Evolutionary conservation across 2,888 invertebrate species (phyloP).

Genomic region (Melipona beecheii): DNA sequence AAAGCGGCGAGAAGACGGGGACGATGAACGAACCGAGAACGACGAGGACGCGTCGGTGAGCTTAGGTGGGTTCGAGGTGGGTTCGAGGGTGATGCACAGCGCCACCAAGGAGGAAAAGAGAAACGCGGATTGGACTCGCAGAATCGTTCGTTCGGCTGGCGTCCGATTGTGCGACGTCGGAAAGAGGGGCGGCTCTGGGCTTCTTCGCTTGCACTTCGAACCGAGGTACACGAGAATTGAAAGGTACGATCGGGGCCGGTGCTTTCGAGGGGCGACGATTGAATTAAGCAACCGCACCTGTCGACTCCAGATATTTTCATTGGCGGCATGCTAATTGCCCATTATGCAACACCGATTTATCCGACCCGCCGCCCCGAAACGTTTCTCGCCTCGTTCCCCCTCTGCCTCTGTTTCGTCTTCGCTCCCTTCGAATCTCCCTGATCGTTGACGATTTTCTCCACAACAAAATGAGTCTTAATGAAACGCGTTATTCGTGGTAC

Average conservation of each 20-base stretch:
- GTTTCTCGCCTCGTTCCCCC: background rate
- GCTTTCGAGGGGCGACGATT: conserved; percentile 70
- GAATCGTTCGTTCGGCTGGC: conserved; percentile 31
- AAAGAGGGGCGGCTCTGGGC: background rate
- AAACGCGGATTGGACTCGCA: conserved; percentile 48
- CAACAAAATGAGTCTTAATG: too few relatives aligned
- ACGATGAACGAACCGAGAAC: conserved; percentile 9
- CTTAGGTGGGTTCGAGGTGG: background rate
- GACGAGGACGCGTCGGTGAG: background rate
- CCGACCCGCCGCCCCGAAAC: conserved; percentile 32
- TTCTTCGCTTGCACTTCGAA: background rate
- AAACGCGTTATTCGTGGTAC: too few relatives aligned
- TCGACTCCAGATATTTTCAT: conserved; percentile 76
- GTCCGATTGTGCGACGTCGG: conserved; percentile 57
- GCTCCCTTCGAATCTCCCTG: background rate
- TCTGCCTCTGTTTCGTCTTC: background rate
- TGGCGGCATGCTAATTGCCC: conserved; percentile 75
- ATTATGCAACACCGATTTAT: conserved; percentile 67
- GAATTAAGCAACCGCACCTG: conserved; percentile 70
- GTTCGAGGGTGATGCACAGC: background rate
- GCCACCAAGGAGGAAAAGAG: background rate
- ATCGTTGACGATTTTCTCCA: background rate
- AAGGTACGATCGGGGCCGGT: conserved; percentile 43
- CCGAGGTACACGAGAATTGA: conserved; percentile 8
- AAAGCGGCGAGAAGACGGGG: conserved; percentile 44